phyloP scores from a whole-genome alignment of 2,797 vertebrate genomes.

The Antennarius maculatus region DNA sequence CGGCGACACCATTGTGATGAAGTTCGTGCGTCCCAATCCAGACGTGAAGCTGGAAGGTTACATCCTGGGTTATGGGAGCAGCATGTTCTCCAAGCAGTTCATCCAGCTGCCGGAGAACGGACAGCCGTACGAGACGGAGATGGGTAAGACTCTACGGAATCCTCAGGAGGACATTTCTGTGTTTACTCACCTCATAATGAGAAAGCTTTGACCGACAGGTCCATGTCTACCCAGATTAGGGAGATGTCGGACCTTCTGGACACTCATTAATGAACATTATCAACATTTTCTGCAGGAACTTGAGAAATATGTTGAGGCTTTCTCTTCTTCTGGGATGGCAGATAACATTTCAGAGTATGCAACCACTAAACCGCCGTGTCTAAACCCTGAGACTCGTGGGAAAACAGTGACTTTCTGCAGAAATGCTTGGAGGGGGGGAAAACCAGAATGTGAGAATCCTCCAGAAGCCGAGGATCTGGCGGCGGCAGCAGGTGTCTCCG shows the following conservation, averaged over 20 bases:
- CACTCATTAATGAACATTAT: neutral
- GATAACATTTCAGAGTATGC: neutral
- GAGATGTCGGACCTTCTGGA: too few relatives aligned
- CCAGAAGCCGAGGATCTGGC: neutral
- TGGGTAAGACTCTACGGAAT: slow-evolving; percentile 81
- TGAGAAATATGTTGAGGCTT: neutral
- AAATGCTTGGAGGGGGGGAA: slow-evolving; percentile 9
- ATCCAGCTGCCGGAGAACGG: slow-evolving; percentile 89
- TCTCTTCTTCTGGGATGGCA: neutral
- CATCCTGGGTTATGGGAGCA: slow-evolving; percentile 93
- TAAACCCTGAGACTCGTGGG: slow-evolving; percentile 24
- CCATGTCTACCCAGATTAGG: too few relatives aligned
- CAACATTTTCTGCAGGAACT: neutral
- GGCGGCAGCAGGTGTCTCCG: slow-evolving; percentile 52
- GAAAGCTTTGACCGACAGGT: too few relatives aligned
- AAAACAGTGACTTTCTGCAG: slow-evolving; percentile 12
- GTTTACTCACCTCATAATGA: too few relatives aligned
- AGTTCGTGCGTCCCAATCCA: slow-evolving; percentile 85
- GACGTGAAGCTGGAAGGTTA: slow-evolving; percentile 90
- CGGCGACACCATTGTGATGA: slow-evolving; percentile 89
- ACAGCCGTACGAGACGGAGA: slow-evolving; percentile 83
- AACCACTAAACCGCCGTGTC: neutral
- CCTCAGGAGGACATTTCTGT: neutral
- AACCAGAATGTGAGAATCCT: slow-evolving; percentile 32
- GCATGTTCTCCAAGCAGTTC: slow-evolving; percentile 89